phyloP scores from a whole-genome alignment of 2,888 invertebrate genomes.

The Epinotia demarniana region DNA sequence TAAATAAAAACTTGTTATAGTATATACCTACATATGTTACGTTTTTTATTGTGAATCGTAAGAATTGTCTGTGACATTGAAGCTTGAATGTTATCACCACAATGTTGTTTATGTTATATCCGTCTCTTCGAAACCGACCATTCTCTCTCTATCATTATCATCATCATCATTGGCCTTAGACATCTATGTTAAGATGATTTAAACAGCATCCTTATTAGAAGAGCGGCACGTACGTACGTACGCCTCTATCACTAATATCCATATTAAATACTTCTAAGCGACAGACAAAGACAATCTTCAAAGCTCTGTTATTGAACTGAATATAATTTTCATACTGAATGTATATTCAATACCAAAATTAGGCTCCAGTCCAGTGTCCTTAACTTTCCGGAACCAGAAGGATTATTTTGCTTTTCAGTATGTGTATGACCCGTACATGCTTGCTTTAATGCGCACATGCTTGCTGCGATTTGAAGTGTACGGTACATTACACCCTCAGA shows the following conservation, averaged over 20 bases:
- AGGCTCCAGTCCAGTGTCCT: neutral
- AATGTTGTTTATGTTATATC: neutral
- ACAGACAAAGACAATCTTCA: too few relatives aligned
- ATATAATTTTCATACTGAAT: too few relatives aligned
- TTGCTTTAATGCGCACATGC: neutral
- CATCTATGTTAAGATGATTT: too few relatives aligned
- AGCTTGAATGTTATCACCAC: neutral
- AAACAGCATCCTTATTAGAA: too few relatives aligned
- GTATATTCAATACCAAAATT: neutral
- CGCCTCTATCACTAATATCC: too few relatives aligned
- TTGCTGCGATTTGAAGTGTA: neutral
- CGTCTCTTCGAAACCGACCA: neutral
- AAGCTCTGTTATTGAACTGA: too few relatives aligned
- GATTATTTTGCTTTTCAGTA: neutral
- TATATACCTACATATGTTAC: neutral
- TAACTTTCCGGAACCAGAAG: neutral
- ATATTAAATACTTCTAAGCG: too few relatives aligned
- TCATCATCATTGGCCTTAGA: too few relatives aligned
- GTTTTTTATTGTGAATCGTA: neutral
- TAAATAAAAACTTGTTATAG: slow-evolving; percentile 7
- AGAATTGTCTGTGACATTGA: slow-evolving; percentile 10
- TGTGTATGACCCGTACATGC: neutral
- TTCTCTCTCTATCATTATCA: too few relatives aligned
- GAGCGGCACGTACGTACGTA: too few relatives aligned
- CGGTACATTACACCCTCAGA: slow-evolving; percentile 11